These are phyloP conservation scores for Lepidonotus clava DNA, from an alignment of 2,888 invertebrate genomes.

Conservation along the genomic window DNA sequence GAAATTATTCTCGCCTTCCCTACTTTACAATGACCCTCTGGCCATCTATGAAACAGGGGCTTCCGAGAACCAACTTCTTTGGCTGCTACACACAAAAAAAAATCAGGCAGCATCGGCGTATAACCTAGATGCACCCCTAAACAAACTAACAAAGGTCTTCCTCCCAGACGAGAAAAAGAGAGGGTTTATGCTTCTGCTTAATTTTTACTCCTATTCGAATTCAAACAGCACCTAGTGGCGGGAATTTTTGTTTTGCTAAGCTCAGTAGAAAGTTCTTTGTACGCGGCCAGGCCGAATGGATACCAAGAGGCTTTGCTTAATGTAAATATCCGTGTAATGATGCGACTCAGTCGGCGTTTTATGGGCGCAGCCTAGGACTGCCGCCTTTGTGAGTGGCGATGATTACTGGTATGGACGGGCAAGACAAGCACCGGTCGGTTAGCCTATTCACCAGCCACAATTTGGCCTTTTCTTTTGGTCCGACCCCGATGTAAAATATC, in stretches of 20 bases:
- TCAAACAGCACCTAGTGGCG: constrained; percentile 1
- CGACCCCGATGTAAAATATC: constrained; percentile 34
- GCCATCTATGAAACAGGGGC: no score
- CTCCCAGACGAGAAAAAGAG: background rate
- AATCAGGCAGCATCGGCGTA: no score
- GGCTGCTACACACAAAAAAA: no score
- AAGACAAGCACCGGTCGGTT: constrained; percentile 48
- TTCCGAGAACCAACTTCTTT: background rate
- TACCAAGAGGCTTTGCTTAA: background rate
- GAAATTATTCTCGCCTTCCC: no score
- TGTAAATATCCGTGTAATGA: constrained; percentile 35
- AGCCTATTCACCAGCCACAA: constrained; percentile 42
- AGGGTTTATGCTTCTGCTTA: background rate
- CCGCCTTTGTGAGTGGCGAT: constrained; percentile 35
- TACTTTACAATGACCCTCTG: no score
- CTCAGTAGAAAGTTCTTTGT: constrained; percentile 28
- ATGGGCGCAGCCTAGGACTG: background rate
- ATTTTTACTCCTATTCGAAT: constrained; percentile 21
- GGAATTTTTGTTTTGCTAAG: constrained; percentile 39
- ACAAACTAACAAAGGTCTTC: background rate
- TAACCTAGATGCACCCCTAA: background rate
- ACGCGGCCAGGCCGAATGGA: background rate
- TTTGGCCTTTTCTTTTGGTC: constrained; percentile 52
- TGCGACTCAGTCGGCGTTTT: constrained; percentile 23
- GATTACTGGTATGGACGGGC: constrained; percentile 49